These are phyloP conservation scores for Strigamia maritima DNA, from an alignment of 2,888 invertebrate genomes.

Conservation along the genomic window DNA sequence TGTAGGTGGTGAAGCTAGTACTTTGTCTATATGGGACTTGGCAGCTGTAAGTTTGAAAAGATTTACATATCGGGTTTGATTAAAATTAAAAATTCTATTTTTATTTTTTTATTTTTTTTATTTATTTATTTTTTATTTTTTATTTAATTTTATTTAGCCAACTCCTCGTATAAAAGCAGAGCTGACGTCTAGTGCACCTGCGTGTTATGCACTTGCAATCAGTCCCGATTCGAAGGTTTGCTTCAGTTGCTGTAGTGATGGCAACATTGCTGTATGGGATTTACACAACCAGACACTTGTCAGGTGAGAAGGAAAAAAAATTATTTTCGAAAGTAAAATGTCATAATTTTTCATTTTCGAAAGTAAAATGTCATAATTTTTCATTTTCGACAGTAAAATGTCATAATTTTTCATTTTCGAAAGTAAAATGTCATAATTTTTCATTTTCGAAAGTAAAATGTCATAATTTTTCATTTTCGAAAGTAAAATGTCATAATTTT, in stretches of 20 bases:
- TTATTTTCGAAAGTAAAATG: no score
- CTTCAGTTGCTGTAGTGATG: conserved; percentile 96
- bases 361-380: no score
- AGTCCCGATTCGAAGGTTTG: conserved; percentile 94
- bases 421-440: no score
- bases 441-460: no score
- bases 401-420: no score
- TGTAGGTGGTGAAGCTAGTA: conserved; percentile 94
- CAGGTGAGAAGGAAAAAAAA: no score
- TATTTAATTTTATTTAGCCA: conserved; percentile 54
- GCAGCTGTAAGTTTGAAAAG: conserved; percentile 63
- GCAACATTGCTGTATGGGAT: conserved; percentile 96
- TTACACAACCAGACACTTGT: conserved; percentile 87
- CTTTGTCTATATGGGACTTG: conserved; percentile 93
- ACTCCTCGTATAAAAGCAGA: conserved; percentile 91
- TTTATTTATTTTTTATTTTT: conserved; percentile 38
- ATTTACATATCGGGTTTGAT: no score
- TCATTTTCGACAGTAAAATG: no score
- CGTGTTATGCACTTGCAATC: conserved; percentile 95
- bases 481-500: no score
- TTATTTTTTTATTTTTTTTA: conserved; percentile 3
- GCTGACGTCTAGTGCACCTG: conserved; percentile 88
- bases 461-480: no score
- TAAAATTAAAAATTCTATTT: background rate
- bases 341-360: no score